These are phyloP conservation scores for Eulemur albifrons DNA, from an alignment of 2,797 vertebrate genomes.

Conservation along the genomic window DNA sequence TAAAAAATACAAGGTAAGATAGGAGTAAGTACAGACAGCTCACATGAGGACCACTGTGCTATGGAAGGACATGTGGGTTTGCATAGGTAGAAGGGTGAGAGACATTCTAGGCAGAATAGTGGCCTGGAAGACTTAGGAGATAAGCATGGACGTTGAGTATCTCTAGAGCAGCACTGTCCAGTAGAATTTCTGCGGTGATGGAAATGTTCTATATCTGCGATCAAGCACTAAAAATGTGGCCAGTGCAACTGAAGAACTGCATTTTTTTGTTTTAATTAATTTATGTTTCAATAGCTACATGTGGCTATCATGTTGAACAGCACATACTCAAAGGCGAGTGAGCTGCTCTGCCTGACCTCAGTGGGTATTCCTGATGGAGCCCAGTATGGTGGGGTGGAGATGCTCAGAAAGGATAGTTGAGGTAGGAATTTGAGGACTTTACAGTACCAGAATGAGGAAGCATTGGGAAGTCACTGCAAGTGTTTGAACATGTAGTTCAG, in stretches of 20 bases:
- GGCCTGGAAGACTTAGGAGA: not conserved
- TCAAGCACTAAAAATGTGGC: not conserved
- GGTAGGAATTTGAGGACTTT: not conserved
- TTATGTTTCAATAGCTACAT: not conserved
- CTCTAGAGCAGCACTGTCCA: not conserved
- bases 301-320: not conserved
- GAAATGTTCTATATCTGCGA: fast-evolving
- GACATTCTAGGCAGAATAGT: not conserved
- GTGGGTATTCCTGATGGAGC: not conserved
- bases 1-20: not conserved
- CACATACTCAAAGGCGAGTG: not conserved
- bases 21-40: not conserved
- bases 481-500: not conserved
- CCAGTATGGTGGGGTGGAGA: not conserved
- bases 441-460: not conserved
- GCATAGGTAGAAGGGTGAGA: not conserved
- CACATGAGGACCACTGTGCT: not conserved
- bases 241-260: not conserved
- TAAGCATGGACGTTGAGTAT: not conserved
- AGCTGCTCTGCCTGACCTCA: not conserved
- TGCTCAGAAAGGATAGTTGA: not conserved
- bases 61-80: not conserved
- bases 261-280: not conserved
- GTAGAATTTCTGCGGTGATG: not conserved
- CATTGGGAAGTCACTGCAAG: not conserved